Base-by-base conservation (phyloP, 2,113 vertebrate genomes). In the Muntiacus reevesi region DNA sequence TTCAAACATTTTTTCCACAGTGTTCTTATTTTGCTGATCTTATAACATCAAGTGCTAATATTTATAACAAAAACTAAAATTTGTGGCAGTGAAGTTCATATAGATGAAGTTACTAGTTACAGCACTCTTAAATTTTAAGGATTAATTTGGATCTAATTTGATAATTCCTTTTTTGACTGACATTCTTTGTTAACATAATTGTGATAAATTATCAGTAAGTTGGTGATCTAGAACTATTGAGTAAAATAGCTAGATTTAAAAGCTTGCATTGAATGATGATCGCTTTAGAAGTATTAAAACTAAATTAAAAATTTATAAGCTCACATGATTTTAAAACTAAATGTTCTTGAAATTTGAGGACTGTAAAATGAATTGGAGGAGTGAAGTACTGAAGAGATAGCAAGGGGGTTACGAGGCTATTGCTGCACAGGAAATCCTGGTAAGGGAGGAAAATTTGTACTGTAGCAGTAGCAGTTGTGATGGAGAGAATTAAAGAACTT, bases 21-120 rank as follows among this genome's bases (percentile, higher is more conserved):
- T 95, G 8, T 60, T 98, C 17, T 97, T 95, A 59, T 47, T 74
- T 96, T 89, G 11, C 8, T 89, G 7, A 45, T 96, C 13, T 97
- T 62, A 93, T 6, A 57, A 40, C 5, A 47, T 43, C 45, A 54
- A 71, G n/a, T 94, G 11, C 30, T 27, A 59, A 16, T 93, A 11
- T 97, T 92, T 64, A 40, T 62, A 76, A 60, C 19, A 92, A 87
- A 87, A 93, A 36, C 40, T 62, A 76, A 84, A 60, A 82, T 95
- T 79, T 81, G 30, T 86, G 91, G 33, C 14, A 36, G 13, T 84
- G 33, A 64, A 85, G 60, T 85, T 92, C 19, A 47, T 33, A 30
- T 89, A 90, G n/a, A 64, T 60, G 28, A 91, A 71, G 79, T 81
- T 21, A 45, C 30, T 87, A 71, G 7, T 47, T 87, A 55, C 0